phyloP scores from a whole-genome alignment of 1,140 invertebrate genomes.

The Steinernema feltiae region DNA sequence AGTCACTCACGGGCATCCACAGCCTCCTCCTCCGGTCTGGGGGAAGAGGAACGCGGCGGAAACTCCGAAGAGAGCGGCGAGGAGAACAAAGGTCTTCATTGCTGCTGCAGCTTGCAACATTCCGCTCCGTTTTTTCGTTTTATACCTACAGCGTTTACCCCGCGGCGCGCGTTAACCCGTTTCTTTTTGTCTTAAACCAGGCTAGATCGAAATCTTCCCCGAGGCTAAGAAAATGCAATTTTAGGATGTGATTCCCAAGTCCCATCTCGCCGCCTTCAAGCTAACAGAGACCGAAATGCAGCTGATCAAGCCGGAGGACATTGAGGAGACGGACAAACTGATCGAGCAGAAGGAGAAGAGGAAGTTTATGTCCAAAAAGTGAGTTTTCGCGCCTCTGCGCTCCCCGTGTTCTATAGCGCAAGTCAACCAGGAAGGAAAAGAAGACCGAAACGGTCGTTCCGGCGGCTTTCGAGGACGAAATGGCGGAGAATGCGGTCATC shows the following conservation, averaged over 20 bases:
- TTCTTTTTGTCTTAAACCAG: too few relatives aligned
- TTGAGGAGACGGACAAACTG: slow-evolving; percentile 32
- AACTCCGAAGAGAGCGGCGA: not conserved
- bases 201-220: not conserved
- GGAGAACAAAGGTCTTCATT: not conserved
- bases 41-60: not conserved
- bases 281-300: slow-evolving; percentile 55
- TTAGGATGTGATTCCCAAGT: slow-evolving; percentile 55
- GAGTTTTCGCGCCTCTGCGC: not conserved
- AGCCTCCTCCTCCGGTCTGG: not conserved
- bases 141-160: not conserved
- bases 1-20: not conserved
- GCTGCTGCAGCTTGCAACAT: slow-evolving; percentile 13
- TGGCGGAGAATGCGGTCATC: not conserved
- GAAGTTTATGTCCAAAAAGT: slow-evolving; percentile 14
- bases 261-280: slow-evolving; percentile 50
- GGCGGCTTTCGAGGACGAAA: too few relatives aligned
- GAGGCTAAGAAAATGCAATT: slow-evolving; percentile 17
- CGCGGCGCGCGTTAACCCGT: too few relatives aligned
- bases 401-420: not conserved
- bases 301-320: slow-evolving; percentile 49
- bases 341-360: slow-evolving; percentile 31
- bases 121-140: not conserved
- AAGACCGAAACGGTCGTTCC: too few relatives aligned
- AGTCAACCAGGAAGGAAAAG: slow-evolving; percentile 2